A percentile compares a stretch with the other conserved stretches of the same genome.
Evolutionary conservation across 2,888 invertebrate genomes (phyloP).

Genomic region (Oxytorus armatus): DNA sequence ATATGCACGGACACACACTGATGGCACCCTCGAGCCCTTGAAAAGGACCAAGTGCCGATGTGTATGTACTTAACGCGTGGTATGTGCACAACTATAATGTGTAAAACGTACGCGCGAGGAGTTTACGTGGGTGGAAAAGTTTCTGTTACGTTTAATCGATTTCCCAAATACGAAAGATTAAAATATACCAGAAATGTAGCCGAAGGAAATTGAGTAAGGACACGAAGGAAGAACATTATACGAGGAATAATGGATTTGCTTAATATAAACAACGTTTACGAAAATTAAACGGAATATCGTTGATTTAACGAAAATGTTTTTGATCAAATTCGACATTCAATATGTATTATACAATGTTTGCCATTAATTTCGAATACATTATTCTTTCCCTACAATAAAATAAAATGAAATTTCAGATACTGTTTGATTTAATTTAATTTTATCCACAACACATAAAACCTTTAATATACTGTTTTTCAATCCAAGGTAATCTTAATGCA

Average conservation of each 20-base stretch:
- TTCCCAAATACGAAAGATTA: constrained; percentile 20
- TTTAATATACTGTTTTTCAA: too few species aligned
- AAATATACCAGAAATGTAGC: constrained; percentile 1
- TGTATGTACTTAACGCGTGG: constrained; percentile 25
- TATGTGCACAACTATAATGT: constrained; percentile 18
- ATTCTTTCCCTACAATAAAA: too few species aligned
- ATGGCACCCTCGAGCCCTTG: constrained; percentile 41
- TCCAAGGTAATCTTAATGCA: too few species aligned
- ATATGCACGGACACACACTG: constrained; percentile 33
- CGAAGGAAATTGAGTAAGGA: background rate
- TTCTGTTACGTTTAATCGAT: constrained; percentile 38
- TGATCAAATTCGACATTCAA: too few species aligned
- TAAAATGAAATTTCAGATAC: too few species aligned
- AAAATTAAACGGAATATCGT: background rate
- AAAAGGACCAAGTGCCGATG: constrained; percentile 27
- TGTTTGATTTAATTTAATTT: too few species aligned
- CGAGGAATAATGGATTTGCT: background rate
- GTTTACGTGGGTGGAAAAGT: background rate
- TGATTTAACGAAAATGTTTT: too few species aligned
- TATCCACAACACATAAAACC: too few species aligned
- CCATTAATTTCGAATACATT: too few species aligned
- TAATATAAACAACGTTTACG: too few species aligned
- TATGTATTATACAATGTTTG: too few species aligned
- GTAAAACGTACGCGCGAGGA: constrained; percentile 9
- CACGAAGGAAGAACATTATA: background rate